Evolutionary conservation across 2,113 vertebrate genomes (phyloP).

Genomic region (Apus apus): DNA sequence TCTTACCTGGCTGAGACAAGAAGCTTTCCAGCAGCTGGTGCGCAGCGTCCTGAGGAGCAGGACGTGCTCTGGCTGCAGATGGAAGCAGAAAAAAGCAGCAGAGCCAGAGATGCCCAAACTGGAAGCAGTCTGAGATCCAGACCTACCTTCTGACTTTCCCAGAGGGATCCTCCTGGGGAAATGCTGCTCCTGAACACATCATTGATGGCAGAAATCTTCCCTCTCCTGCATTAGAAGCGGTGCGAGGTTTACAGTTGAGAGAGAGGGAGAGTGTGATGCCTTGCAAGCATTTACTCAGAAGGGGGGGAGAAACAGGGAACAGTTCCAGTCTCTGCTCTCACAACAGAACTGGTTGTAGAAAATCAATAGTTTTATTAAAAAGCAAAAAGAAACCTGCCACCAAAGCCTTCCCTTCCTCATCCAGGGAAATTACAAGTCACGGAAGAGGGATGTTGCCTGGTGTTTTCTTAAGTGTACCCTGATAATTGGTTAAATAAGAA

Average conservation of each 20-base stretch:
- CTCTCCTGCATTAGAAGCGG: background rate
- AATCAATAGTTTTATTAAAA: constrained; percentile 9
- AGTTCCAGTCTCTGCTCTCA: background rate
- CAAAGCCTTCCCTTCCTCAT: background rate
- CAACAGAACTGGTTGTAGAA: background rate
- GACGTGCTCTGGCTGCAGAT: background rate
- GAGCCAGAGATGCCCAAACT: background rate
- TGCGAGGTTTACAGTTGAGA: background rate
- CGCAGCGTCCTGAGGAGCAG: fast-evolving
- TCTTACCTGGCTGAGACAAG: background rate
- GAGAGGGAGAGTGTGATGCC: background rate
- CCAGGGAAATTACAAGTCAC: background rate
- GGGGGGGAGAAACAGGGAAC: background rate
- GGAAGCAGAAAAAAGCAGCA: background rate
- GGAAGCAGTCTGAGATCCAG: background rate
- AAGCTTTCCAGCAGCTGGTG: background rate
- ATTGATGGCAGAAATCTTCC: background rate
- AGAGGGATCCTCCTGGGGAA: background rate
- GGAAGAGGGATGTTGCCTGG: background rate
- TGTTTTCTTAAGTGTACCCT: background rate
- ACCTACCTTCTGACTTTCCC: background rate
- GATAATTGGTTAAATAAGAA: constrained; percentile 34
- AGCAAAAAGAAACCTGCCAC: background rate
- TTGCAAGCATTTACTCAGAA: background rate
- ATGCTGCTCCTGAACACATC: background rate